Conservation (phyloP, 2,888 invertebrate species). For the Trissolcus japonicus region DNA sequence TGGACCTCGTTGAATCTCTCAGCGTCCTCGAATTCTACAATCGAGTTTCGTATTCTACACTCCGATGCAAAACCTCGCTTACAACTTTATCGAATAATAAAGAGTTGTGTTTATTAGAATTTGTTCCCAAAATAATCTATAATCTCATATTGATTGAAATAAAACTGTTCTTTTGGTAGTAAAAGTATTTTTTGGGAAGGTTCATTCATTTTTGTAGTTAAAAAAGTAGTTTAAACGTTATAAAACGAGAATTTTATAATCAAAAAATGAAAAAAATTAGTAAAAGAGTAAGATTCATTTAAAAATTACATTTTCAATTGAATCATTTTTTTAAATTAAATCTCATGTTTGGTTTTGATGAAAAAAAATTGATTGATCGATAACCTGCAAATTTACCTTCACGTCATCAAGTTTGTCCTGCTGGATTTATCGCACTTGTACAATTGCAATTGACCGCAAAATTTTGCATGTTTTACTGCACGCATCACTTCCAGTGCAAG, state of each 20-base stretch:
- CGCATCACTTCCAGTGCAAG: constrained; percentile 2
- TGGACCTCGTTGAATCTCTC: constrained; percentile 34
- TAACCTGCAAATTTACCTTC: no score
- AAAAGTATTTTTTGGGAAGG: background rate
- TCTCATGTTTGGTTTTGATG: no score
- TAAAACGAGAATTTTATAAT: background rate
- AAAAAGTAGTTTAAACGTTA: background rate
- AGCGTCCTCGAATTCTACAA: constrained; percentile 26
- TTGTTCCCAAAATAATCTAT: background rate
- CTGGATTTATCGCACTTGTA: background rate
- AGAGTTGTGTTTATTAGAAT: constrained; percentile 1
- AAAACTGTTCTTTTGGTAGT: background rate
- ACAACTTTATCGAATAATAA: constrained; percentile 20
- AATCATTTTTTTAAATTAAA: no score
- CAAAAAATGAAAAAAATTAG: background rate
- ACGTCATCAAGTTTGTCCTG: no score
- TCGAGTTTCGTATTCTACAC: constrained; percentile 20
- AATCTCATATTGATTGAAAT: background rate
- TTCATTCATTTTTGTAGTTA: background rate
- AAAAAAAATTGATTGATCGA: no score
- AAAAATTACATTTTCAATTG: no score
- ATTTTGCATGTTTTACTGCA: constrained; percentile 2
- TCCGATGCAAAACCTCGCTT: constrained; percentile 14
- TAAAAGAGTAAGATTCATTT: background rate
- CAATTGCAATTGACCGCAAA: constrained; percentile 12